Base-by-base conservation (phyloP, 2,797 vertebrate genomes). In the Ceryle rudis region DNA sequence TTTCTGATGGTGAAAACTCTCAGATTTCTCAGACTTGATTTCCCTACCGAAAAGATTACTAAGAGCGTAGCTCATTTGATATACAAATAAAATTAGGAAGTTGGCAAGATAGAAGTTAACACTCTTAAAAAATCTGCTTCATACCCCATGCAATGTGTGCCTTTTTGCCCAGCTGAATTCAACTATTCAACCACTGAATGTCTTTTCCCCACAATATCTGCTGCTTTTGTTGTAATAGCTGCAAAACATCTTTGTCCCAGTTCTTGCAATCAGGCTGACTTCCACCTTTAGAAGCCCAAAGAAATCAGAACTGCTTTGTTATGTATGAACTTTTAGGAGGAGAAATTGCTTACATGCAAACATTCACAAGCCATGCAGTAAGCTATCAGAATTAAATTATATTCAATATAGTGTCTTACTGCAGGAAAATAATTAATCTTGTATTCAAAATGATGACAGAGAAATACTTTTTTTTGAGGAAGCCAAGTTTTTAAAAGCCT, bases 341-440 rank as follows among this genome's bases (percentile, higher is more conserved):
- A 84, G 66, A 72, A 83, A 81, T 39, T 18, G 6, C 37, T 88
- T 85, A n/a, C 81, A 18, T 64, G 33, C 35, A 82, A 95, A 85
- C 71, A 73, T 49, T 89, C 71, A 54, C 10, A 35, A 92, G 23
- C 44, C 47, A 26, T 51, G 52, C 74, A 62, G 57, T 42, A 60
- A 92, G 57, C 31, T 39, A 73, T 67, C 57, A 86, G 71, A 84
- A 89, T 87, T 80, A 70, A 81, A 88, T 85, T 81, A 44, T 44
- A 77, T 35, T 75, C 71, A 93, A 29, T 71, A 46, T 33, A 55
- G 78, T 41, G 17, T 70, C 71, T 86, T 85, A 64, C 47, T 73
- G 71, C 31, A 74, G 42, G 47, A 89, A 95, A 93, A 86, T 51
- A 83, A 91, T 95, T 90, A 90, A 81, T 71, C 64, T 62, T 81